Conservation (phyloP, 2,113 vertebrate species). For the Trinectes maculatus region DNA sequence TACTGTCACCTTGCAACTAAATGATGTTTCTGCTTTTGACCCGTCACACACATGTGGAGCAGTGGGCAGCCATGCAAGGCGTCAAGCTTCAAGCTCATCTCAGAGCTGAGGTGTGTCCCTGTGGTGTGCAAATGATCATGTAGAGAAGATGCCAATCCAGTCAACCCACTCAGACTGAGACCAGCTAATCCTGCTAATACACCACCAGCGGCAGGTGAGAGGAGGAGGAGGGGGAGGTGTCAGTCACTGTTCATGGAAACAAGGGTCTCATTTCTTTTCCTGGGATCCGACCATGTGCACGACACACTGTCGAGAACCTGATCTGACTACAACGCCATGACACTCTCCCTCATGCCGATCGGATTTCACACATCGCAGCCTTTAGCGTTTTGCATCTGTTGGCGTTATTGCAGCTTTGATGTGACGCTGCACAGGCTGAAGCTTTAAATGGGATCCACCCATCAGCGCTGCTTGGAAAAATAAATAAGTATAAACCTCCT, state of each 20-base stretch:
- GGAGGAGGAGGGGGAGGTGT: neutral
- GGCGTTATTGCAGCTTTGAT: conserved; percentile 4
- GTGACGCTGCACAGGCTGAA: neutral
- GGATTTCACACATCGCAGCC: neutral
- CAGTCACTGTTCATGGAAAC: conserved; percentile 57
- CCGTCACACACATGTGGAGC: too few species aligned
- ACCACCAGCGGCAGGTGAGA: conserved; percentile 30
- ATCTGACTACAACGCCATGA: conserved; percentile 38
- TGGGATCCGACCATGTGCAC: conserved; percentile 35
- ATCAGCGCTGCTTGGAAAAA: too few species aligned
- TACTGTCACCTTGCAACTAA: neutral
- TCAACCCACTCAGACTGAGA: conserved; percentile 66
- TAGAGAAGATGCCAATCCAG: conserved; percentile 57
- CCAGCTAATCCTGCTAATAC: conserved; percentile 72
- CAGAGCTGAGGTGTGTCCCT: conserved; percentile 26
- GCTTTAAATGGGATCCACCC: neutral
- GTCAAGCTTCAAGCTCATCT: too few species aligned
- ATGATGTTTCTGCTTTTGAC: too few species aligned
- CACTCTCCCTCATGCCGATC: neutral
- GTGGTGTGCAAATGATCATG: conserved; percentile 47
- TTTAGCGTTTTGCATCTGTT: conserved; percentile 9
- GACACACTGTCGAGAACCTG: conserved; percentile 4
- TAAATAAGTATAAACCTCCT: too few species aligned
- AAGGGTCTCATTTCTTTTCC: conserved; percentile 51
- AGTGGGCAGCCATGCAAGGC: too few species aligned